phyloP scores from a whole-genome alignment of 2,797 vertebrate species.

The Pelochelys cantorii region DNA sequence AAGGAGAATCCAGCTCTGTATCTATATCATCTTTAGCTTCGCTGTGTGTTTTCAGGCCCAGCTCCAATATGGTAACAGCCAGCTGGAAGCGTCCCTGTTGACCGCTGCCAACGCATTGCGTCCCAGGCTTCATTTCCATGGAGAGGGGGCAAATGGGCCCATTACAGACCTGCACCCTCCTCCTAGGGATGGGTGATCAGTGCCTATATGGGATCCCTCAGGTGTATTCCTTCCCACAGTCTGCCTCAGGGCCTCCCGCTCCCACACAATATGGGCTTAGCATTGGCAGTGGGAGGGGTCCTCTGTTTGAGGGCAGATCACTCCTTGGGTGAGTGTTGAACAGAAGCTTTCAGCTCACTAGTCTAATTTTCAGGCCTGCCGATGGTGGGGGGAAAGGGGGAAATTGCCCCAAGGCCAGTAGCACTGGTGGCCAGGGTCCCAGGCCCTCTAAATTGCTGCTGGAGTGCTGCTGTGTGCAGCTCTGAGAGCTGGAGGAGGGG shows the following conservation, averaged over 20 bases:
- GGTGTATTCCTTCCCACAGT: neutral
- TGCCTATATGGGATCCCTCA: neutral
- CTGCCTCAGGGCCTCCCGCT: too few species aligned
- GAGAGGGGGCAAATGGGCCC: neutral
- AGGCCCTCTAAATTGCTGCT: too few species aligned
- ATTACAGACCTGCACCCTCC: neutral
- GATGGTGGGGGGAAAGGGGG: too few species aligned
- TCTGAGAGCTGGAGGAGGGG: too few species aligned
- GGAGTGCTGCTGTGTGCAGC: too few species aligned
- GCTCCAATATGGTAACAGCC: neutral
- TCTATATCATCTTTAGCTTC: neutral
- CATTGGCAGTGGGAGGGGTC: neutral
- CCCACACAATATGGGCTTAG: neutral
- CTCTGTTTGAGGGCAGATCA: neutral
- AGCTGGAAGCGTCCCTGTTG: neutral
- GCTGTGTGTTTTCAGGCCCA: neutral
- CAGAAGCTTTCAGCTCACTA: neutral
- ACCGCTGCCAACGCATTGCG: neutral
- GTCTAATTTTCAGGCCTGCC: neutral
- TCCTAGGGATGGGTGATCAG: neutral
- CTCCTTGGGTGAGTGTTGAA: fast-evolving
- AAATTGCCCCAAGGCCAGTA: too few species aligned
- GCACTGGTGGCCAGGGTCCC: too few species aligned
- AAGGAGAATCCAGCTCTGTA: neutral
- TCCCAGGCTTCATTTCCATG: neutral